Evolutionary conservation across 1,140 invertebrate species (phyloP).

Genomic region (Neuroterus valhalla): DNA sequence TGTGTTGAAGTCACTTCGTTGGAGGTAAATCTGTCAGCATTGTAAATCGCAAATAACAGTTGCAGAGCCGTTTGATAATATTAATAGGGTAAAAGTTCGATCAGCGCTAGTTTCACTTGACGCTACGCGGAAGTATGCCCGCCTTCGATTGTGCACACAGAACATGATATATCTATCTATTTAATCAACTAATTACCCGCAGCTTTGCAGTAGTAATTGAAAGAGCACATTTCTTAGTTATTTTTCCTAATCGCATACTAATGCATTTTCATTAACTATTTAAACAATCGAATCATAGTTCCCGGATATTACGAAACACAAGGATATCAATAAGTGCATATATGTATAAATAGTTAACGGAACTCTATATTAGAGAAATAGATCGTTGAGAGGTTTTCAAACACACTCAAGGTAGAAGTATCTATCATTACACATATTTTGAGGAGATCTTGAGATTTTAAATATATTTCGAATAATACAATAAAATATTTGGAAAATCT

Average conservation of each 20-base stretch:
- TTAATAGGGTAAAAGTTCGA: slow-evolving; percentile 42
- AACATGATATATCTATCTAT: slow-evolving; percentile 24
- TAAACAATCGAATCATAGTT: slow-evolving; percentile 6
- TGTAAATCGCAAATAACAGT: background rate
- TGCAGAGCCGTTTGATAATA: slow-evolving; percentile 30
- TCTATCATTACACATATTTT: too few species aligned
- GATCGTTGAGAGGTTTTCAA: slow-evolving; percentile 9
- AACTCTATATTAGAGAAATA: slow-evolving; percentile 4
- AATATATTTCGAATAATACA: too few species aligned
- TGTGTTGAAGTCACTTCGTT: background rate
- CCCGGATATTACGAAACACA: background rate
- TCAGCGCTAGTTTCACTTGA: slow-evolving; percentile 37
- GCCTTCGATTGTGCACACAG: background rate
- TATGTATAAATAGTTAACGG: background rate
- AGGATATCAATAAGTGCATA: background rate
- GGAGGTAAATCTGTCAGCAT: background rate
- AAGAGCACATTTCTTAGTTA: background rate
- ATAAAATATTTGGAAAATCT: too few species aligned
- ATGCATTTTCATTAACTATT: background rate
- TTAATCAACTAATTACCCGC: slow-evolving; percentile 28
- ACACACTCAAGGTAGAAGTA: too few species aligned
- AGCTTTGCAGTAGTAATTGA: background rate
- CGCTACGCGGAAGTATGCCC: slow-evolving; percentile 45
- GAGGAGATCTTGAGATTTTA: too few species aligned
- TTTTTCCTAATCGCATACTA: background rate